These are phyloP conservation scores for Podiceps cristatus DNA, from an alignment of 2,113 vertebrate species.

Conservation along the genomic window DNA sequence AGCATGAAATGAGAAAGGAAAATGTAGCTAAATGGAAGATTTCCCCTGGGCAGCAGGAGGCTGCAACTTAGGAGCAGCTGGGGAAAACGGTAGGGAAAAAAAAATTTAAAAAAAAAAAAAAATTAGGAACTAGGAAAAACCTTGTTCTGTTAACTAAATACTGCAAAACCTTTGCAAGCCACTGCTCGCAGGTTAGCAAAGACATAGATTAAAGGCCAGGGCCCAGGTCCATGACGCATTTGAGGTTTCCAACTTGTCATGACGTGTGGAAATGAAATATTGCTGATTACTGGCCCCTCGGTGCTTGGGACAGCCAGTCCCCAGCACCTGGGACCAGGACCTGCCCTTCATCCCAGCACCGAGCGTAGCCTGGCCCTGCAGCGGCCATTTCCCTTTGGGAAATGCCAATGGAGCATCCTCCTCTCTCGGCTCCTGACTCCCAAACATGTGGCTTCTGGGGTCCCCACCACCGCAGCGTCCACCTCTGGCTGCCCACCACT, in stretches of 20 bases:
- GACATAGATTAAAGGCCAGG: background rate
- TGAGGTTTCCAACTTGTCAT: background rate
- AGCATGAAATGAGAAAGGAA: conserved; percentile 83
- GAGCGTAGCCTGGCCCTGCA: background rate
- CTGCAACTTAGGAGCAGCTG: background rate
- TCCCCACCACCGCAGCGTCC: background rate
- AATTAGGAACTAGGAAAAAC: background rate
- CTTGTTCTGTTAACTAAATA: conserved; percentile 23
- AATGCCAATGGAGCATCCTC: fast-evolving
- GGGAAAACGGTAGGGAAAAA: background rate
- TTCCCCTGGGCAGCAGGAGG: conserved; percentile 53
- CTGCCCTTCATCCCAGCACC: fast-evolving
- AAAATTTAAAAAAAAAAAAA: background rate
- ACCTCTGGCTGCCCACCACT: background rate
- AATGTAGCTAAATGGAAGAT: conserved; percentile 71
- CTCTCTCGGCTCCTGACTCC: background rate
- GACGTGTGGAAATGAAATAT: background rate
- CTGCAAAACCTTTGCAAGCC: background rate
- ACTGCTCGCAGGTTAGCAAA: background rate
- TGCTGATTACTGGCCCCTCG: background rate
- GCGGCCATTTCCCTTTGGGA: background rate
- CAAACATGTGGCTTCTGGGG: background rate
- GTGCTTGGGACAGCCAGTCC: background rate
- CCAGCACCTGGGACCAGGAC: background rate
- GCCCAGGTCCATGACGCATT: fast-evolving